Evolutionary conservation across 2,888 invertebrate species (phyloP).

Genomic region (Hydraecia micacea): DNA sequence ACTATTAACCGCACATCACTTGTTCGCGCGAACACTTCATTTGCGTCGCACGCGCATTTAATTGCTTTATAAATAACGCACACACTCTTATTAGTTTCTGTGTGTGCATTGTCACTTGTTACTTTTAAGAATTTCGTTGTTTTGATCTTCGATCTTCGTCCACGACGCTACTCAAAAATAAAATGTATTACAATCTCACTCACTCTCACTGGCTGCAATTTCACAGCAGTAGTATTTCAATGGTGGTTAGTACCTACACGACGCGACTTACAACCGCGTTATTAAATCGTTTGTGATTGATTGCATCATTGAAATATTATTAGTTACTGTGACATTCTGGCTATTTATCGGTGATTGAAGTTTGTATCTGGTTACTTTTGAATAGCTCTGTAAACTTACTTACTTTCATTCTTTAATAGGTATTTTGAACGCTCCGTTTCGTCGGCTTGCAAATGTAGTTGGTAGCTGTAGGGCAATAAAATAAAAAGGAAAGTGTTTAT

Average conservation of each 20-base stretch:
- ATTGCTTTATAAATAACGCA: slow-evolving; percentile 76
- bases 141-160: no score
- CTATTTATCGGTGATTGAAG: background rate
- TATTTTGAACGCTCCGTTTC: background rate
- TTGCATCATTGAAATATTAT: background rate
- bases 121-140: background rate
- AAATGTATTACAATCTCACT: background rate
- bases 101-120: background rate
- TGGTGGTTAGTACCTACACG: background rate
- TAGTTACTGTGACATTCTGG: background rate
- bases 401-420: background rate
- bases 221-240: background rate
- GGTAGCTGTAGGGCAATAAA: background rate
- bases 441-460: background rate
- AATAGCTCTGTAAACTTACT: background rate
- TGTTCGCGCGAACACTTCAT: slow-evolving; percentile 65
- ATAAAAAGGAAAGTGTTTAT: background rate
- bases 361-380: background rate
- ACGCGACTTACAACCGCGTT: no score
- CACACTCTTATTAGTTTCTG: background rate
- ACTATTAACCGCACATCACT: slow-evolving; percentile 62
- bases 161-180: background rate
- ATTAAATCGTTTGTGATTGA: no score
- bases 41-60: slow-evolving; percentile 66
- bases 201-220: background rate